A percentile compares a stretch with the other conserved stretches of the same genome.
Conservation (phyloP, 1,140 invertebrate species). For the Drosophila cardini region DNA sequence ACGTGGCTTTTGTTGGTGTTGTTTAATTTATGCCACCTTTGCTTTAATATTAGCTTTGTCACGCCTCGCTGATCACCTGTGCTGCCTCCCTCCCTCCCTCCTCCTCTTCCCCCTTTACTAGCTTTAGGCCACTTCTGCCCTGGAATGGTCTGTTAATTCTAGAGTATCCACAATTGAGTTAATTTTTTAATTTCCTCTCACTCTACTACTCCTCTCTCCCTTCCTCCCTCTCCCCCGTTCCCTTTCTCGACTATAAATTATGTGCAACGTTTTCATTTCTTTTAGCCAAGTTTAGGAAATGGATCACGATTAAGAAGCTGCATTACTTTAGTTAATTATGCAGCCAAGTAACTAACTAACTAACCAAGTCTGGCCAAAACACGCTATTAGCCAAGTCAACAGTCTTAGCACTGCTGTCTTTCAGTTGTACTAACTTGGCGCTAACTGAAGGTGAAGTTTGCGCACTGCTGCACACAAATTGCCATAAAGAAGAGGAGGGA, state of each 20-base stretch:
- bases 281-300: slow-evolving; percentile 54
- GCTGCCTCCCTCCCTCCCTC: neutral
- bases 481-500: slow-evolving; percentile 30
- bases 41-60: slow-evolving; percentile 79
- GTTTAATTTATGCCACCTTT: slow-evolving; percentile 82
- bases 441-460: slow-evolving; percentile 41
- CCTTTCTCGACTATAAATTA: slow-evolving; percentile 63
- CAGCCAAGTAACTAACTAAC: slow-evolving; percentile 23
- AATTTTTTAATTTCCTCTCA: slow-evolving; percentile 52
- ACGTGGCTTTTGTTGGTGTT: slow-evolving; percentile 46
- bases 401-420: neutral
- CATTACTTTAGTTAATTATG: slow-evolving; percentile 56
- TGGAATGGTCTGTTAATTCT: slow-evolving; percentile 66
- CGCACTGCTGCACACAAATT: slow-evolving; percentile 67
- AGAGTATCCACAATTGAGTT: slow-evolving; percentile 50
- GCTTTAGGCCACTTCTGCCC: slow-evolving; percentile 2
- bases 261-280: slow-evolving; percentile 80
- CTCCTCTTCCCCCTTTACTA: neutral
- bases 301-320: slow-evolving; percentile 64
- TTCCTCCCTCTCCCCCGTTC: neutral
- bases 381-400: slow-evolving; percentile 4
- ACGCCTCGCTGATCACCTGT: slow-evolving; percentile 57
- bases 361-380: neutral
- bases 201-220: neutral
- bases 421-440: neutral